Base-by-base conservation (phyloP, 2,888 invertebrate genomes). In the Megamerina dolium region DNA sequence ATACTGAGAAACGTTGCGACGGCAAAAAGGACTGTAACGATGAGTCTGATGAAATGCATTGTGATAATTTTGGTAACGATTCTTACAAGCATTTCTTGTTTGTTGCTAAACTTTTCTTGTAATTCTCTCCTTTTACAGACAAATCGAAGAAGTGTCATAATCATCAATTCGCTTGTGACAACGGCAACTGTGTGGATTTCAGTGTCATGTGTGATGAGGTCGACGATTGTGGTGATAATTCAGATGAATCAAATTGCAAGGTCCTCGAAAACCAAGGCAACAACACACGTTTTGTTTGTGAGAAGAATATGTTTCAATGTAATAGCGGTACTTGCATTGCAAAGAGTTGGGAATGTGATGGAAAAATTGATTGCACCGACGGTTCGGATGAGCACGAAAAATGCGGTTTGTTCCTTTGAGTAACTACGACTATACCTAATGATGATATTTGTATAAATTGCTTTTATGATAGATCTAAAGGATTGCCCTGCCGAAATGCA, bases 281-380 rank as follows among this genome's bases (percentile, higher is more conserved):
- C 3, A 32, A 23, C 12, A 34, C 18, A 12, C 33, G 34, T 20
- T 37, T 23, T 27, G 17, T 55, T 0, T 79, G 79, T 56, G 61
- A 64, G 3, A 57, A 61, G 1, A 73, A 73, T 1, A 70, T 74
- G 60, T 85, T 77, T 62, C 78, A 78, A 48, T 90, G 90, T 61
- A 68, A 68, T 18, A 77, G 78, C 49, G 83, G 82, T 1, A 72
- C 76, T 16, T 92, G 92, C 59, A 79, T 92, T 38, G 76, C 80
- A 5, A 69, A 78, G 45, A 73, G 66, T 37, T 79, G 78, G 73
- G 77, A 81, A 33, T 91, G 91, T 64, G 85, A 93, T 63, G 77
- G 77, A 0, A 73, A 76, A n/a, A 70, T 73, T 33, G 90, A 93
- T 68, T 93, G 92, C 61, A 55, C 63, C 0, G 90, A 91, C 65